Conservation (phyloP, 2,113 vertebrate genomes). For the Gopherus flavomarginatus region DNA sequence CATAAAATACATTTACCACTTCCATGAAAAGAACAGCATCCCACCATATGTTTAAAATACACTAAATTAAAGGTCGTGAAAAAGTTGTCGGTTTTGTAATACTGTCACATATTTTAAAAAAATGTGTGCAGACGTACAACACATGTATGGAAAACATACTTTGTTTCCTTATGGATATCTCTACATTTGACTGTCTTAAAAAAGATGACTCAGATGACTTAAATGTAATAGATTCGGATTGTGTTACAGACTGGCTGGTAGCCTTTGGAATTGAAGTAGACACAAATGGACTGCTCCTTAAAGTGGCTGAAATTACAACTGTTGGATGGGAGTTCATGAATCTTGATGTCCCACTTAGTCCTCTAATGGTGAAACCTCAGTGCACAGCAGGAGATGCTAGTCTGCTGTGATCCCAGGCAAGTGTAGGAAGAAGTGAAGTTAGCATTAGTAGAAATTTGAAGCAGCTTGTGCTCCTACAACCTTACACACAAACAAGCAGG, state of each 20-base stretch:
- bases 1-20: slow-evolving; percentile 40
- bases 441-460: background rate
- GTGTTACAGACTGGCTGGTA: slow-evolving; percentile 77
- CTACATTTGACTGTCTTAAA: slow-evolving; percentile 70
- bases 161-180: slow-evolving; percentile 79
- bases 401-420: background rate
- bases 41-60: slow-evolving; percentile 76
- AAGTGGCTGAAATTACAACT: slow-evolving; percentile 72
- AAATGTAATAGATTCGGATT: slow-evolving; percentile 77
- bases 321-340: slow-evolving; percentile 28
- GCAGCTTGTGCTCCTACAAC: rapidly evolving
- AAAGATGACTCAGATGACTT: slow-evolving; percentile 79
- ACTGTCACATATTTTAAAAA: slow-evolving; percentile 75
- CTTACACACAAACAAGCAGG: too few relatives aligned
- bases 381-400: background rate
- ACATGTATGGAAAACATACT: slow-evolving; percentile 78
- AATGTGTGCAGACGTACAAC: slow-evolving; percentile 77
- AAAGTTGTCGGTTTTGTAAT: slow-evolving; percentile 81
- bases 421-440: background rate
- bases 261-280: slow-evolving; percentile 69
- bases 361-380: background rate
- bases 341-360: slow-evolving; percentile 40
- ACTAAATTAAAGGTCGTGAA: slow-evolving; percentile 72
- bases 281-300: slow-evolving; percentile 59
- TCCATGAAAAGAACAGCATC: slow-evolving; percentile 60